Base-by-base conservation (phyloP, 23 tunicate genomes). In the Corella eumyota region DNA sequence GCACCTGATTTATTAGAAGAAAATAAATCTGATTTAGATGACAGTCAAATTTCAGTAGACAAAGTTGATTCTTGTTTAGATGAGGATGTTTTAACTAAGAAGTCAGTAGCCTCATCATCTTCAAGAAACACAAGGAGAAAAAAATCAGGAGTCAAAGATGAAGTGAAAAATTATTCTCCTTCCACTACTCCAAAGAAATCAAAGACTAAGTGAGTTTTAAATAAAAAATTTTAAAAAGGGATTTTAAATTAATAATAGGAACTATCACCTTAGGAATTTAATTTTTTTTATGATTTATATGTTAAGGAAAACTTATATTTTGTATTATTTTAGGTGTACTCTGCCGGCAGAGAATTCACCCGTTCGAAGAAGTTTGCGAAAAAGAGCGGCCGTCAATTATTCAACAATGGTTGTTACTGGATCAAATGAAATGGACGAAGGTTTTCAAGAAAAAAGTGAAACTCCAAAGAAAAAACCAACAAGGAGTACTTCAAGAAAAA, bases 361-460 rank as follows among this genome's bases (percentile, higher is more conserved):
- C 22, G 34, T 72, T 1, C 68, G 78, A 1, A 68, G 78, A 25
- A 61, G 68, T 34, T 50, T 36, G 2, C 58, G 78, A 15, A 72
- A 72, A 33, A 32, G 78, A 7, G 61, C 68, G 19, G 25, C 61
- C 17, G 78, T 72, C 17, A 72, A 50, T 30, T 72, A 72, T 61
- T 50, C 60, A 17, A 58, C 56, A n/a, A 29, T 72, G 78, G 30
- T 72, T 60, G 61, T 50, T 20, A 31, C 37, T 2, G 32, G 60
- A 19, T 32, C 27, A 54, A 33, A 26, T 24, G 60, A 54, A 54
- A 33, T 26, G 29, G 60, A 54, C 4, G 29, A 54, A 33, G 29
- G 29, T 26, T 5, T 33, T 23, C 27, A 54, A 15, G n/a, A n/a
- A n/a, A 33, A 26, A 17, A 33, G n/a, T 54, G 31, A 17, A 24